These are phyloP conservation scores for Percina caprodes DNA, from an alignment of 2,113 vertebrate genomes.

Conservation along the genomic window DNA sequence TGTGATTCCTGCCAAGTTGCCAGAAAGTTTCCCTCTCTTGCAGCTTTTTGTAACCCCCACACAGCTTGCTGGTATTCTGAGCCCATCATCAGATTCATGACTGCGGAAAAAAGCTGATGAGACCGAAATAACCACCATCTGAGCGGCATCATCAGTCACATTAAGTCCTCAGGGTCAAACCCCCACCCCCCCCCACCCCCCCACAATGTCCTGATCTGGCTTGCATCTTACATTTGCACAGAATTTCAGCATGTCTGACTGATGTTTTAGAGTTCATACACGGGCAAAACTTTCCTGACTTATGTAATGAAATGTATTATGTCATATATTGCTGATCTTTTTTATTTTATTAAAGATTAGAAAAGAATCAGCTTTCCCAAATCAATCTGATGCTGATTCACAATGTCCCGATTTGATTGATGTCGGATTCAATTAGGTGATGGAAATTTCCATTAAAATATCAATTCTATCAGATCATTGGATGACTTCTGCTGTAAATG, in stretches of 20 bases:
- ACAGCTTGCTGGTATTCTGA: slow-evolving; percentile 56
- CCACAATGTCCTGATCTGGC: slow-evolving; percentile 11
- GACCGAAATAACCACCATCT: slow-evolving; percentile 48
- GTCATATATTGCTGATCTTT: neutral
- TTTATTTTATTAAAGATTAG: neutral
- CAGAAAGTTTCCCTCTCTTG: slow-evolving; percentile 47
- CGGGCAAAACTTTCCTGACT: slow-evolving; percentile 2
- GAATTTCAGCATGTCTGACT: slow-evolving; percentile 37
- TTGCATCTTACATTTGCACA: slow-evolving; percentile 36
- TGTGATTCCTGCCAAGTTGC: slow-evolving; percentile 63
- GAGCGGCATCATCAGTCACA: slow-evolving; percentile 73
- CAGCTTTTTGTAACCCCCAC: slow-evolving; percentile 43
- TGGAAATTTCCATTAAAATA: too few relatives aligned
- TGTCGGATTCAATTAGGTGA: too few relatives aligned
- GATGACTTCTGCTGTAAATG: too few relatives aligned
- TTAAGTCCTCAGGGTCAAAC: slow-evolving; percentile 62
- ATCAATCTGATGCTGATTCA: too few relatives aligned
- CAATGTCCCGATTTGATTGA: too few relatives aligned
- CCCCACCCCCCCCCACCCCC: too few relatives aligned
- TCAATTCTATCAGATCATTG: too few relatives aligned
- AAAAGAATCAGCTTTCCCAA: neutral
- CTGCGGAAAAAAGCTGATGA: slow-evolving; percentile 67
- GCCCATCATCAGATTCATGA: slow-evolving; percentile 70
- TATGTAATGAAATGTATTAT: neutral
- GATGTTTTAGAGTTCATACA: slow-evolving; percentile 19